Evolutionary conservation across 2,113 vertebrate genomes (phyloP).

Genomic region (Anolis sagrei): DNA sequence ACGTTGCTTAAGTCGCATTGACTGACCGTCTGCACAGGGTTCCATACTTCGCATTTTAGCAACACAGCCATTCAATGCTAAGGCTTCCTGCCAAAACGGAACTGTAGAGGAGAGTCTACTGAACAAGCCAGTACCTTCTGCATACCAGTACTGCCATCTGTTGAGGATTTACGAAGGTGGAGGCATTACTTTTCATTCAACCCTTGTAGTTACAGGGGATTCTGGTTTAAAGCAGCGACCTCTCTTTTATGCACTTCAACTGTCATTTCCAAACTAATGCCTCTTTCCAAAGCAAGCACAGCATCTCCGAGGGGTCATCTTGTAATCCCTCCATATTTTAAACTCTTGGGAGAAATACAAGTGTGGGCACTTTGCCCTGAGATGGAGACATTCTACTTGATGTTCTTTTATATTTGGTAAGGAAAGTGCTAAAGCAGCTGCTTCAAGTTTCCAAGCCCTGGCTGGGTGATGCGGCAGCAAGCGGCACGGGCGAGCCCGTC

Average conservation of each 20-base stretch:
- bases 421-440: neutral
- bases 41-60: too few species aligned
- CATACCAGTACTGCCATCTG: too few species aligned
- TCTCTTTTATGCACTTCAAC: neutral
- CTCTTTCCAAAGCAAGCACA: rapidly evolving
- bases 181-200: too few species aligned
- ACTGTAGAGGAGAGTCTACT: too few species aligned
- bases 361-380: neutral
- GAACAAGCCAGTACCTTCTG: too few species aligned
- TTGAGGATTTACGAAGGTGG: too few species aligned
- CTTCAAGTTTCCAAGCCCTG: constrained; percentile 4
- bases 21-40: too few species aligned
- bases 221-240: too few species aligned
- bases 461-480: rapidly evolving
- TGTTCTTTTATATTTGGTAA: rapidly evolving
- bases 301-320: neutral
- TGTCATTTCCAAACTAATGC: neutral
- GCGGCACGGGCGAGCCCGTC: neutral
- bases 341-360: rapidly evolving
- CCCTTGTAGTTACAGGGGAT: too few species aligned
- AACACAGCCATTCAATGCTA: too few species aligned
- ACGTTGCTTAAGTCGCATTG: too few species aligned
- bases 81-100: too few species aligned
- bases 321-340: neutral
- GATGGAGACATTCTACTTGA: neutral